Evolutionary conservation across 1,140 invertebrate species (phyloP).

Genomic region (Batillaria attramentaria): DNA sequence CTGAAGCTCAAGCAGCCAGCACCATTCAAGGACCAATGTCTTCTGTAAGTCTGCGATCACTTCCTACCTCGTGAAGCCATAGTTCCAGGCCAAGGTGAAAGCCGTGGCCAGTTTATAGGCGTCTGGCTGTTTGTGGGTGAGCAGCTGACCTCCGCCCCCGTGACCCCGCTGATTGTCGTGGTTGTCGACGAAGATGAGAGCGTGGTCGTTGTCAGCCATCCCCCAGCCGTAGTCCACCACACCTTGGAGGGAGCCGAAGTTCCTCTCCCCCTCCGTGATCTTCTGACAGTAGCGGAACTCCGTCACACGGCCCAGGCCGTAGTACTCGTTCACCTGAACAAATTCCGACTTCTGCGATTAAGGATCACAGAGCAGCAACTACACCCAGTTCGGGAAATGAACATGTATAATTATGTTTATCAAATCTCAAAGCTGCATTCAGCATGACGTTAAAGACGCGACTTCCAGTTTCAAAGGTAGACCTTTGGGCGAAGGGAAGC

Average conservation of each 20-base stretch:
- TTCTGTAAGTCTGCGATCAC: too few species aligned
- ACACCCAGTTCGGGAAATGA: too few species aligned
- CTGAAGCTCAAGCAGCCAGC: too few species aligned
- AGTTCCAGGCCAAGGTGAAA: conserved; percentile 84
- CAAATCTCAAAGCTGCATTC: too few species aligned
- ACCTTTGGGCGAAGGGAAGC: too few species aligned
- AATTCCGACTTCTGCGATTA: too few species aligned
- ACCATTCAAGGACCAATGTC: too few species aligned
- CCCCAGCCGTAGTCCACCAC: conserved; percentile 58
- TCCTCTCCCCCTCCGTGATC: conserved; percentile 41
- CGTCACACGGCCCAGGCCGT: conserved; percentile 77
- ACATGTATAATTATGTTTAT: too few species aligned
- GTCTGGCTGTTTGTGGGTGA: conserved; percentile 49
- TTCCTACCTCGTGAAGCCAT: conserved; percentile 75
- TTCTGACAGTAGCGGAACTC: conserved; percentile 79
- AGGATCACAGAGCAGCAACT: too few species aligned
- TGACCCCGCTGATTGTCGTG: conserved; percentile 72
- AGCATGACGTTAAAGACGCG: too few species aligned
- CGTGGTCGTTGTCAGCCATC: conserved; percentile 65
- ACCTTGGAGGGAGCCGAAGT: conserved; percentile 44
- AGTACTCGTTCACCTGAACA: conserved; percentile 65
- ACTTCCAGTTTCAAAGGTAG: too few species aligned
- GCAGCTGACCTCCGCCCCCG: conserved; percentile 49
- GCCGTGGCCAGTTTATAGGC: conserved; percentile 81
- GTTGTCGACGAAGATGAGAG: conserved; percentile 73